phyloP scores from a whole-genome alignment of 1,140 invertebrate genomes.

The Nymphalis io region DNA sequence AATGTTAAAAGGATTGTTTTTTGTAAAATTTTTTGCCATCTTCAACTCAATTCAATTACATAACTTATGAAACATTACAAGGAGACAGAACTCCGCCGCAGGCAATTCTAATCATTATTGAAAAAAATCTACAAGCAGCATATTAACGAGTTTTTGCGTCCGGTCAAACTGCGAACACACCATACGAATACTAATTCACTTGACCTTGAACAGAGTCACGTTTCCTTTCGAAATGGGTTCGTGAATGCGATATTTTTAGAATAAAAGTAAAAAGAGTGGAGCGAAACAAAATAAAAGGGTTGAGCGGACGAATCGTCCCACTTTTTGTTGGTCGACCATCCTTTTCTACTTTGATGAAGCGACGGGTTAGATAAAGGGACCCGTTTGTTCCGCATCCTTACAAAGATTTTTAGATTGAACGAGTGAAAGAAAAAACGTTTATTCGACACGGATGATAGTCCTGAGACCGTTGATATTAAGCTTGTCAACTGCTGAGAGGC shows the following conservation, averaged over 20 bases:
- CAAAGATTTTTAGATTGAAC: conserved; percentile 29
- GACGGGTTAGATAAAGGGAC: conserved; percentile 53
- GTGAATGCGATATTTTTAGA: conserved; percentile 78
- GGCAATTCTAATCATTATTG: conserved; percentile 65
- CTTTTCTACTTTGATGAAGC: conserved; percentile 62
- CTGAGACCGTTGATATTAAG: conserved; percentile 7
- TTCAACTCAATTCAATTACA: conserved; percentile 42
- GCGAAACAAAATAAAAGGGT: conserved; percentile 74
- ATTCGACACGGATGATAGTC: conserved; percentile 28
- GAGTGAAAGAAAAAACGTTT: conserved; percentile 23
- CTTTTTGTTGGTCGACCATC: conserved; percentile 65
- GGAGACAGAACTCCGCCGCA: conserved; percentile 38
- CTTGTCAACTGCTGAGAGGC: neutral
- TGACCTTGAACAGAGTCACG: conserved; percentile 76
- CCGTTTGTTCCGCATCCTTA: conserved; percentile 48
- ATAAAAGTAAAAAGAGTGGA: conserved; percentile 74
- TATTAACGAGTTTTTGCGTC: conserved; percentile 76
- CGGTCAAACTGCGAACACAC: conserved; percentile 73
- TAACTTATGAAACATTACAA: conserved; percentile 43
- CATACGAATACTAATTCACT: conserved; percentile 76
- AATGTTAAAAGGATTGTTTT: neutral
- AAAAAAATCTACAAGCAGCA: conserved; percentile 59
- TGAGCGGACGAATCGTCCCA: conserved; percentile 63
- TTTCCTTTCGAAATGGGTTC: conserved; percentile 79
- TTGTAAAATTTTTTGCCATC: neutral